Evolutionary conservation across 2,797 vertebrate species (phyloP), one percentile per base, ranked within the genome.

Genomic region (Lycodopsis pacificus): DNA sequence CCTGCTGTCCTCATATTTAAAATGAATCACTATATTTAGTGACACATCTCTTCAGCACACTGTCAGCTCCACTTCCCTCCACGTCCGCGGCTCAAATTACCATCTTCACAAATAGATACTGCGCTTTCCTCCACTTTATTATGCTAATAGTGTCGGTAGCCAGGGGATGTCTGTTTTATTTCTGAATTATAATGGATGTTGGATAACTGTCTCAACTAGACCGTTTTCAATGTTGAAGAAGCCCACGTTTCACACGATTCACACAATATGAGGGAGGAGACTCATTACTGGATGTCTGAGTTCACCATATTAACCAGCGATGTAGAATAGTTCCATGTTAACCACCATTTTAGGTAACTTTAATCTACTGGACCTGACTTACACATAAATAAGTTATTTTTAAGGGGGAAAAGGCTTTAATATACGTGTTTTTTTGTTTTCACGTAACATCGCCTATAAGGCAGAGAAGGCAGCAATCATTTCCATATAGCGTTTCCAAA

Each of bases 21-120:
- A 66, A 73, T 72, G 51, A 74, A 83, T 70, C 67, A 57, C 72
- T 80, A 63, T 76, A 77, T 82, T 85, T 81, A 80, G 77, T 63
- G 65, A 57, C 51, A 48, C 54, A 22, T 69, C 63, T 66, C 66
- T 48, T 63, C 44, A 42, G 58, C 67, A 71, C 44, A 40, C 65
- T 59, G 72, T 76, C 65, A 73, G 46, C 54, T 69, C 46, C 65
- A 76, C 68, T 42, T 56, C 19, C 58, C 40, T 77, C 12, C 48
- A 38, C 6, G 54, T 78, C 48, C 48, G 64, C 5, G 5, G 38
- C 74, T 76, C 10, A 71, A 71, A 80, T 73, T 49, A 70, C 74
- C 68, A 59, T 78, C 58, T 73, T 78, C 80, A 76, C 49, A 69
- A 82, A 79, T 38, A 84, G 46, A 79, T 51, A 32, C 32, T 40